A percentile compares a stretch with the other conserved stretches of the same genome.
Conservation (phyloP, 53 echinoderm and acorn worm species). For the Crossaster papposus region DNA sequence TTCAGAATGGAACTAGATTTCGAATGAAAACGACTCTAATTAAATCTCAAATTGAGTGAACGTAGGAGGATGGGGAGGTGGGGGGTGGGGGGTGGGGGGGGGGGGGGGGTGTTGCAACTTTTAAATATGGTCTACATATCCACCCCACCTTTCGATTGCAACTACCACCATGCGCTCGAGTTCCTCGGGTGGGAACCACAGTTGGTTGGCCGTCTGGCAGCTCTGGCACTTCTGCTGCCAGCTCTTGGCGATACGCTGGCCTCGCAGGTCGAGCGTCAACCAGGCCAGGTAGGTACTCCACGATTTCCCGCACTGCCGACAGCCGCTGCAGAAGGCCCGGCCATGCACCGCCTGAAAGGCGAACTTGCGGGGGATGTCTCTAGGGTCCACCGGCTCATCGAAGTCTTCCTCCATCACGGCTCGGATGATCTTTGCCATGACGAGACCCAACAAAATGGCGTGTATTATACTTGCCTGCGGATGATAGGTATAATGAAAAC, state of each 20-base stretch:
- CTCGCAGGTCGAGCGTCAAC: slow-evolving; percentile 25
- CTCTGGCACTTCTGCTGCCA: slow-evolving; percentile 49
- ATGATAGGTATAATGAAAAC: background rate
- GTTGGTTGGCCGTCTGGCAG: background rate
- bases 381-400: background rate
- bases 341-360: slow-evolving; percentile 34
- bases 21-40: no score
- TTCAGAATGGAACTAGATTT: no score
- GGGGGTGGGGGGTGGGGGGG: no score
- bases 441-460: background rate
- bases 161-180: slow-evolving; percentile 26
- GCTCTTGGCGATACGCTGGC: slow-evolving; percentile 31
- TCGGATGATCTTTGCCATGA: slow-evolving; percentile 43
- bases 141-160: slow-evolving; percentile 27
- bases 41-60: no score
- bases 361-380: background rate
- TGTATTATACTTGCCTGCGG: background rate
- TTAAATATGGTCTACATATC: no score
- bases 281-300: slow-evolving; percentile 47
- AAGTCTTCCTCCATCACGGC: background rate
- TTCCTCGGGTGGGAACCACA: slow-evolving; percentile 38
- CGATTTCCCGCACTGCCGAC: background rate
- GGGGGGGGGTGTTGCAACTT: no score
- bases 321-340: slow-evolving; percentile 5
- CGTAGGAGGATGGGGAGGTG: no score